phyloP scores from a whole-genome alignment of 2,888 invertebrate genomes.

The Lasioglossum villosulum region DNA sequence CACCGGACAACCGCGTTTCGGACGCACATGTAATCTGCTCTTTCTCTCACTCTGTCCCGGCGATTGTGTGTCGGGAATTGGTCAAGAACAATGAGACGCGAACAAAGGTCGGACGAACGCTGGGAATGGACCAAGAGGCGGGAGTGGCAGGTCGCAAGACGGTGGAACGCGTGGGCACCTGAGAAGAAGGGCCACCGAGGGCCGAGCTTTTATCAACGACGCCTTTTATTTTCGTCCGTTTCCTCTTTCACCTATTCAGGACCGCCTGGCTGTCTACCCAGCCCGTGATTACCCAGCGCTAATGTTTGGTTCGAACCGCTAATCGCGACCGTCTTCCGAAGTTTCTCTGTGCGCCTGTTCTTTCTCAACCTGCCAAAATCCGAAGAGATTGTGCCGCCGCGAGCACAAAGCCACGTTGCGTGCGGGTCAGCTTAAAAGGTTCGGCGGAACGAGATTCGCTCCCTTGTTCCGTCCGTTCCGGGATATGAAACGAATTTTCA shows the following conservation, averaged over 20 bases:
- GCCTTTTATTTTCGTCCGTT: constrained; percentile 55
- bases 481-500: constrained; percentile 7
- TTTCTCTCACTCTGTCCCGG: constrained; percentile 9
- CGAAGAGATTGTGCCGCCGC: not conserved
- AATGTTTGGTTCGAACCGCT: constrained; percentile 4
- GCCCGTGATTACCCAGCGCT: not conserved
- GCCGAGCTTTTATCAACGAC: constrained; percentile 51
- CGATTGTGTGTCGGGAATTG: constrained; percentile 61
- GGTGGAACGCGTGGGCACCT: constrained; percentile 50
- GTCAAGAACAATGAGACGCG: constrained; percentile 65
- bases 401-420: not conserved
- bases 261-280: not conserved
- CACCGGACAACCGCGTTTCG: constrained; percentile 27
- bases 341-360: not conserved
- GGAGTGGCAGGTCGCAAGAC: constrained; percentile 45
- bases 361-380: not conserved
- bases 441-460: not conserved
- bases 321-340: not conserved
- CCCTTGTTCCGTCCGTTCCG: not conserved
- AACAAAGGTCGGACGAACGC: constrained; percentile 63
- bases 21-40: constrained; percentile 42
- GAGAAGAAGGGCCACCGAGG: constrained; percentile 46
- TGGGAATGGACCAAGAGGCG: constrained; percentile 43
- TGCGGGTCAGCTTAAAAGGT: not conserved
- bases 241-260: constrained; percentile 29